Base-by-base conservation (phyloP, 2,797 vertebrate genomes). In the Coendou prehensilis region DNA sequence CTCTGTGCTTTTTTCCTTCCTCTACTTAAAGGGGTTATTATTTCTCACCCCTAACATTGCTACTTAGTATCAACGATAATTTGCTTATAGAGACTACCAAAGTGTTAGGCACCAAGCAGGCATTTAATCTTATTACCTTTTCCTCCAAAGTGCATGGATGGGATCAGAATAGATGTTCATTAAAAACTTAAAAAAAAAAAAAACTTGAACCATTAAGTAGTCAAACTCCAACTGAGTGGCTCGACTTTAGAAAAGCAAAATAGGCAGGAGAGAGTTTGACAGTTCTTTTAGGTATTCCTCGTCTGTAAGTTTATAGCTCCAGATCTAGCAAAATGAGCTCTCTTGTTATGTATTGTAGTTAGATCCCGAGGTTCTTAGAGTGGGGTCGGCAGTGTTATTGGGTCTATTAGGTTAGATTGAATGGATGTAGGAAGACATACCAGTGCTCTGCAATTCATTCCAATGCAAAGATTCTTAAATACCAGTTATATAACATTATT, bases 11-110 rank as follows among this genome's bases (percentile, higher is more conserved):
- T 71, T 73, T 89, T 93, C 78, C 26, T 87, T 80, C 17, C n/a
- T 76, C 64, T 71, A 1, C 50, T 78, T 64, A 76, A 67, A 41
- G 33, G 15, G 14, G 18, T 47, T 83, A 83, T 30, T 9, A 61
- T 61, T 61, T 87, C 22, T 17, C 82, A 41, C 13, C 45, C 83
- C 26, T 83, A 59, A 67, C 4, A 13, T 73, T 82, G 9, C 67
- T 87, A 26, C 52, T 84, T 93, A 87, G 89, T 85, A 84, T 89
- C 83, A 71, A 82, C 83, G 82, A 54, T 67, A 33, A 23, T 54
- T 87, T 96, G 67, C 17, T 93, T 26, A 89, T 1, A 56, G 45
- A 79, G 84, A 47, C 13, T 76, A 45, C 30, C 6, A 75, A 91
- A 89, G 28, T 78, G 26, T 20, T 41, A 69, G 47, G 10, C 78